Conservation (phyloP, 2,888 invertebrate genomes). For the Thumatha senex region DNA sequence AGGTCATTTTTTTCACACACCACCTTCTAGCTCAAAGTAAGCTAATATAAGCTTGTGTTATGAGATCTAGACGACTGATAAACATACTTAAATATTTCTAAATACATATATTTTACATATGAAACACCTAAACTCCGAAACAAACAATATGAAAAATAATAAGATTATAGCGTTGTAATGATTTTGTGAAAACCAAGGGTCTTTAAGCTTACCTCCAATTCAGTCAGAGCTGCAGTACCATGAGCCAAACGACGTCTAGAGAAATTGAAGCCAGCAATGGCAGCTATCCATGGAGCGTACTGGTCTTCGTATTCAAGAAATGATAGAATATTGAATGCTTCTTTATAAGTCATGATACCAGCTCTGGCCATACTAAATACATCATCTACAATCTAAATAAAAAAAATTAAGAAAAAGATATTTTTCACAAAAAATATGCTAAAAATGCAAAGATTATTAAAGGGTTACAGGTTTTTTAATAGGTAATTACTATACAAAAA, state of each 20-base stretch:
- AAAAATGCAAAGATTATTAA: neutral
- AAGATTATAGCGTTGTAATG: no score
- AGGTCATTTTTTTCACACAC: no score
- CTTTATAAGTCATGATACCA: constrained; percentile 71
- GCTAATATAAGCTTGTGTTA: no score
- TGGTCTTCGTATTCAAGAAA: constrained; percentile 84
- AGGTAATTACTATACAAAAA: no score
- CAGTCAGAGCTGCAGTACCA: constrained; percentile 41
- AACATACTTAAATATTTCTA: no score
- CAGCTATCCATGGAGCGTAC: constrained; percentile 88
- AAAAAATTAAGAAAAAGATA: neutral
- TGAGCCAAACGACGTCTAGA: constrained; percentile 70
- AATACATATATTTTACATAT: no score
- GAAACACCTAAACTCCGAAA: no score
- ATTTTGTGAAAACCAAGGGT: no score
- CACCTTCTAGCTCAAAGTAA: no score
- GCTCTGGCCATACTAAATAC: constrained; percentile 83
- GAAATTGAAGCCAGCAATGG: constrained; percentile 77
- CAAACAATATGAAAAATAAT: no score
- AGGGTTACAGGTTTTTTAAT: neutral
- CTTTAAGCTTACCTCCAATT: constrained; percentile 49
- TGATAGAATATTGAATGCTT: constrained; percentile 82
- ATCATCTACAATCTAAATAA: constrained; percentile 84
- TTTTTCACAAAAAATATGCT: neutral
- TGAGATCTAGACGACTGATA: no score